A percentile compares a stretch with the other conserved stretches of the same genome.
Conservation (phyloP, 2,888 invertebrate genomes). For the Aspidiotus rigidus region DNA sequence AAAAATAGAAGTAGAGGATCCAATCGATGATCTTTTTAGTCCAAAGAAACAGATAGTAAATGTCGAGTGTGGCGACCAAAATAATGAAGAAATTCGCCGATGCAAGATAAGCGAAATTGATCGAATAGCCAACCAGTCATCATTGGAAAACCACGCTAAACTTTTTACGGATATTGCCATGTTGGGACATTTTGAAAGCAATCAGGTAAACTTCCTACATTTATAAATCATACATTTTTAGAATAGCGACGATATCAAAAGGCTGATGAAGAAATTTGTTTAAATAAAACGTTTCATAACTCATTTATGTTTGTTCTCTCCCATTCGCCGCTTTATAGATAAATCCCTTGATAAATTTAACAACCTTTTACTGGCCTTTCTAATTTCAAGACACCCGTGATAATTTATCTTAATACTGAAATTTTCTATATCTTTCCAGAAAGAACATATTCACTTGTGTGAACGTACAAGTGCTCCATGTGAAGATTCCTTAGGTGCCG, state of each 20-base stretch:
- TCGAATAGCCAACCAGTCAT: not conserved
- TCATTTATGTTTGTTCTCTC: too few relatives aligned
- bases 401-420: not conserved
- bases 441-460: not conserved
- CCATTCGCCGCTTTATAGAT: too few relatives aligned
- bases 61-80: not conserved
- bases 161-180: not conserved
- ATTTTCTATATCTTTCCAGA: not conserved
- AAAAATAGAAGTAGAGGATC: not conserved
- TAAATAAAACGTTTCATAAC: too few relatives aligned
- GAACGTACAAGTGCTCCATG: not conserved
- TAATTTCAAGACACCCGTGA: not conserved
- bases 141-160: not conserved
- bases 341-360: too few relatives aligned
- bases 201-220: not conserved
- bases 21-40: not conserved
- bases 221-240: not conserved
- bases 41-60: not conserved
- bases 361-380: too few relatives aligned
- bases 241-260: not conserved
- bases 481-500: not conserved
- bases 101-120: not conserved
- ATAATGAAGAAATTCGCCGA: not conserved
- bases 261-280: too few relatives aligned
- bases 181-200: constrained; percentile 1